A percentile compares a stretch with the other conserved stretches of the same genome.
Conservation (phyloP, 2,888 invertebrate species). For the Cenopis cana region DNA sequence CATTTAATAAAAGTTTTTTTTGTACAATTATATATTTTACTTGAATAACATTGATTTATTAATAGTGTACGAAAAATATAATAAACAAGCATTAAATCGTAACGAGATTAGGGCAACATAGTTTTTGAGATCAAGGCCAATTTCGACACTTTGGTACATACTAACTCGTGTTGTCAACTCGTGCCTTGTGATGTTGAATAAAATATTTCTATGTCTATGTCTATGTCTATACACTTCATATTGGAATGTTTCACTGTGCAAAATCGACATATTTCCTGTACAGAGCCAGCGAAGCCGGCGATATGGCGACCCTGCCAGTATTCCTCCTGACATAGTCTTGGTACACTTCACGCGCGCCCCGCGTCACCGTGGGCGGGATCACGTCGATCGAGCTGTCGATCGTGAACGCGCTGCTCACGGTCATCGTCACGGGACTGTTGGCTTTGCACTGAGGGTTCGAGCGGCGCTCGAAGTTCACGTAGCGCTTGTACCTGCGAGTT, state of each 20-base stretch:
- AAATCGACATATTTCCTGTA: conserved; percentile 74
- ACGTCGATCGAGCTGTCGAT: conserved; percentile 87
- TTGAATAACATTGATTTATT: no score
- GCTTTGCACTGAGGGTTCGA: conserved; percentile 82
- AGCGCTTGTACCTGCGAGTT: conserved; percentile 80
- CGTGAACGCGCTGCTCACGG: conserved; percentile 87
- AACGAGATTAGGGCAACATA: neutral
- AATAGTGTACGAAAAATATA: no score
- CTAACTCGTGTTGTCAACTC: neutral
- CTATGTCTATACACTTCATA: no score
- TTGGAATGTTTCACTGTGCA: conserved; percentile 49
- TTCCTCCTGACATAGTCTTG: conserved; percentile 86
- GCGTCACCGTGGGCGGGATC: conserved; percentile 87
- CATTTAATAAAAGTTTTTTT: no score
- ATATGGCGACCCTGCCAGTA: conserved; percentile 80
- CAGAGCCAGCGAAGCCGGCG: conserved; percentile 57
- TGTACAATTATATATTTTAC: no score
- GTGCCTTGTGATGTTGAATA: no score
- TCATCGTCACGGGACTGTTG: conserved; percentile 82
- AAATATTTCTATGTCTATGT: no score
- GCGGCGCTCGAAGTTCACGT: conserved; percentile 87
- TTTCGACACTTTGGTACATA: neutral
- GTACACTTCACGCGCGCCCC: conserved; percentile 88
- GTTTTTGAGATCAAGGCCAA: conserved; percentile 6
- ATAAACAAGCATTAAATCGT: neutral